These are phyloP conservation scores for Misgurnus mizolepis DNA, from an alignment of 2,113 vertebrate genomes.

Conservation along the genomic window DNA sequence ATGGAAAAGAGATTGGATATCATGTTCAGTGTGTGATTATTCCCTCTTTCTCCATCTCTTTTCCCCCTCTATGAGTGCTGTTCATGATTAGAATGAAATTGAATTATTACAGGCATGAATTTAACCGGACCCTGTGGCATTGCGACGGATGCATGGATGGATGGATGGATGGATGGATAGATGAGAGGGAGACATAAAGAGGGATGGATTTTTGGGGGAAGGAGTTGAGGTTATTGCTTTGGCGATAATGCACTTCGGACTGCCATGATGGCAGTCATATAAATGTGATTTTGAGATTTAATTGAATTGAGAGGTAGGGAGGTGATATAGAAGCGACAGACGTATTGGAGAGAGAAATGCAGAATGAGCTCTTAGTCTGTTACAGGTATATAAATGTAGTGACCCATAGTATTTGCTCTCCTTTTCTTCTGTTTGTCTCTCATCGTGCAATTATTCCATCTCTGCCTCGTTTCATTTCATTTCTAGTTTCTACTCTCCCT, in stretches of 20 bases:
- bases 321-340: constrained; percentile 34
- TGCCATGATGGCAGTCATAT: constrained; percentile 29
- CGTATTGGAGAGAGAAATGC: constrained; percentile 43
- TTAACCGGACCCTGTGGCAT: neutral
- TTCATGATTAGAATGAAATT: constrained; percentile 54
- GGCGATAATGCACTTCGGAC: constrained; percentile 43
- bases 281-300: constrained; percentile 46
- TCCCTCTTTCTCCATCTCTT: constrained; percentile 29
- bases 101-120: constrained; percentile 46
- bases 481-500: neutral
- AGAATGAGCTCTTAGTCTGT: constrained; percentile 27
- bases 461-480: neutral
- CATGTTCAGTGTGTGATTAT: constrained; percentile 44
- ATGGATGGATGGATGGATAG: constrained; percentile 48
- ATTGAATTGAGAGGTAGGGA: constrained; percentile 27
- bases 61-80: constrained; percentile 36
- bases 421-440: neutral
- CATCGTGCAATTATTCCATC: neutral
- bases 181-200: neutral
- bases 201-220: constrained; percentile 38
- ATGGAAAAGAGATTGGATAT: constrained; percentile 49
- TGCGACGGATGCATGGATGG: constrained; percentile 19
- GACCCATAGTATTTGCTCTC: neutral
- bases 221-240: constrained; percentile 41
- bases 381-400: constrained; percentile 40